phyloP scores from a whole-genome alignment of 2,888 invertebrate species.

The Tachina grossa region DNA sequence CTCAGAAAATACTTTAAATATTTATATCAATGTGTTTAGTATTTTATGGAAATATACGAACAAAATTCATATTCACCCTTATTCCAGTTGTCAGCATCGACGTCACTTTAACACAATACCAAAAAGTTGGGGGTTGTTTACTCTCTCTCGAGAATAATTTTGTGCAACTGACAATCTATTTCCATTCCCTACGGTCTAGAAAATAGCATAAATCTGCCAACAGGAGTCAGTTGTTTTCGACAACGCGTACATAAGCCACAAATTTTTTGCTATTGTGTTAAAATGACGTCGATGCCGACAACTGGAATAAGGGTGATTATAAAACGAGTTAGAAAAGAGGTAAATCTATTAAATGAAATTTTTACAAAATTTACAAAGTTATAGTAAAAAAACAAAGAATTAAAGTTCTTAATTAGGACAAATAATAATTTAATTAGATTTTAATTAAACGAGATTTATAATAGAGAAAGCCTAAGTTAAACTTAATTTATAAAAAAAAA shows the following conservation, averaged over 20 bases:
- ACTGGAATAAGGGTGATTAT: too few relatives aligned
- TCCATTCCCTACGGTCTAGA: too few relatives aligned
- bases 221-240: too few relatives aligned
- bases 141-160: too few relatives aligned
- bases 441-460: constrained; percentile 30
- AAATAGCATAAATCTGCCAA: too few relatives aligned
- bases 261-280: too few relatives aligned
- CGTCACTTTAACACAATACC: too few relatives aligned
- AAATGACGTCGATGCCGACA: too few relatives aligned
- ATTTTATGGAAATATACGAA: constrained; percentile 41
- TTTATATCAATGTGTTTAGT: constrained; percentile 65
- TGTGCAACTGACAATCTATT: too few relatives aligned
- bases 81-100: too few relatives aligned
- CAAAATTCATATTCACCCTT: neutral
- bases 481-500: neutral
- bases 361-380: constrained; percentile 62
- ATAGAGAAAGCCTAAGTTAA: neutral
- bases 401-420: constrained; percentile 57
- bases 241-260: too few relatives aligned
- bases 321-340: neutral
- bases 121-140: too few relatives aligned
- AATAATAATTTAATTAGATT: constrained; percentile 54
- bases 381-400: constrained; percentile 11
- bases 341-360: constrained; percentile 31
- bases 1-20: constrained; percentile 33